A percentile compares a stretch with the other conserved stretches of the same genome.
Conservation (phyloP, 2,113 vertebrate species). For the Pithys albifrons region DNA sequence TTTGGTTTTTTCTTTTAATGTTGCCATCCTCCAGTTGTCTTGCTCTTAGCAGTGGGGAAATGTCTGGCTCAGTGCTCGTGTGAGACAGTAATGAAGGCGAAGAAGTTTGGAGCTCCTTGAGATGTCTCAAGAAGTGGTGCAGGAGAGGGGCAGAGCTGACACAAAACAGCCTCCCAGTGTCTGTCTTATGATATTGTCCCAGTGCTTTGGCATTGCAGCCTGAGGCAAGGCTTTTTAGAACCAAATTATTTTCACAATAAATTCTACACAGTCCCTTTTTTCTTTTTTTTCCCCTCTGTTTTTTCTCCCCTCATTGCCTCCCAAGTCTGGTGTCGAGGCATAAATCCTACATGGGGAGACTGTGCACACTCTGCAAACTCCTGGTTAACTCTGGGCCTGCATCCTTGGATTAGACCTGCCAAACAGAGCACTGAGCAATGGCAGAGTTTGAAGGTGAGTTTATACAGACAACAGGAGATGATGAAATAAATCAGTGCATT, state of each 20-base stretch:
- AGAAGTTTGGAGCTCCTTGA: not conserved
- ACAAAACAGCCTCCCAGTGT: not conserved
- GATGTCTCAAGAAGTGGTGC: not conserved
- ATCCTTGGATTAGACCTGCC: not conserved
- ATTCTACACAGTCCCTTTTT: not conserved
- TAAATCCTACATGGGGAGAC: not conserved
- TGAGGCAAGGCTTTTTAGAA: not conserved
- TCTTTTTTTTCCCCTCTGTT: too few relatives aligned
- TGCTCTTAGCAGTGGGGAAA: not conserved
- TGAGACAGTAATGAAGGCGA: not conserved
- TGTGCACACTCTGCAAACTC: fast-evolving
- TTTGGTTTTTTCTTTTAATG: not conserved
- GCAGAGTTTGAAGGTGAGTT: not conserved
- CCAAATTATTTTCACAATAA: not conserved
- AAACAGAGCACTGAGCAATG: not conserved
- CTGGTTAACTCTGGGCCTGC: not conserved
- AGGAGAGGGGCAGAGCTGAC: not conserved
- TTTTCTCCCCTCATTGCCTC: not conserved
- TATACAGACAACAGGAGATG: not conserved
- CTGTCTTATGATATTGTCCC: not conserved
- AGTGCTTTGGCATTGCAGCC: not conserved
- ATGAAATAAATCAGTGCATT: not conserved
- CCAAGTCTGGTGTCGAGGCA: not conserved
- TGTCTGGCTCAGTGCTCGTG: not conserved
- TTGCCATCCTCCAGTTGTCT: not conserved